These are phyloP conservation scores for Megaustenia siamemsis DNA, from an alignment of 2,888 invertebrate species.

Conservation along the genomic window DNA sequence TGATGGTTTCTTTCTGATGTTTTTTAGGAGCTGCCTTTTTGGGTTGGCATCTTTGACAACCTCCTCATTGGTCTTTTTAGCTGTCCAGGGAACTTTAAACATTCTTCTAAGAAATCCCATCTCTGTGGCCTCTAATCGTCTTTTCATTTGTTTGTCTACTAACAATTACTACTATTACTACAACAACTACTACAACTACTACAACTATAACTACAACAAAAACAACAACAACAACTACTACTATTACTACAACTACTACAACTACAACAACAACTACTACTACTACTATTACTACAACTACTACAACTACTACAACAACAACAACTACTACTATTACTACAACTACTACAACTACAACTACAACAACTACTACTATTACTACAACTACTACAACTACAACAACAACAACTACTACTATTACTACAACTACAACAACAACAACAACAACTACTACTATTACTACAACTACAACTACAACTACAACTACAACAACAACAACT, in stretches of 20 bases:
- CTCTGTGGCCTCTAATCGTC: too few relatives aligned
- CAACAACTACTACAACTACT: background rate
- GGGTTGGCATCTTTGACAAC: too few relatives aligned
- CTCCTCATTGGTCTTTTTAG: too few relatives aligned
- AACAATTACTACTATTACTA: background rate
- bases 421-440: background rate
- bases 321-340: background rate
- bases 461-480: background rate
- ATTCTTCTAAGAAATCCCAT: too few relatives aligned
- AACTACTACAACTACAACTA: background rate
- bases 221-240: background rate
- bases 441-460: background rate
- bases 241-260: background rate
- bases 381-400: background rate
- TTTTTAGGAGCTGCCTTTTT: too few relatives aligned
- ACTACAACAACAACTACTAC: too few relatives aligned
- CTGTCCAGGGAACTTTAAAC: too few relatives aligned
- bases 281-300: background rate
- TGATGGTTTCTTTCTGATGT: too few relatives aligned
- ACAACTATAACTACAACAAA: background rate
- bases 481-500: background rate
- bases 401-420: background rate
- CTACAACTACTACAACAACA: background rate
- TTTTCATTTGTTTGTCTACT: too few relatives aligned
- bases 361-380: background rate